These are phyloP conservation scores for Amiota communis DNA, from an alignment of 2,888 invertebrate genomes.

Conservation along the genomic window DNA sequence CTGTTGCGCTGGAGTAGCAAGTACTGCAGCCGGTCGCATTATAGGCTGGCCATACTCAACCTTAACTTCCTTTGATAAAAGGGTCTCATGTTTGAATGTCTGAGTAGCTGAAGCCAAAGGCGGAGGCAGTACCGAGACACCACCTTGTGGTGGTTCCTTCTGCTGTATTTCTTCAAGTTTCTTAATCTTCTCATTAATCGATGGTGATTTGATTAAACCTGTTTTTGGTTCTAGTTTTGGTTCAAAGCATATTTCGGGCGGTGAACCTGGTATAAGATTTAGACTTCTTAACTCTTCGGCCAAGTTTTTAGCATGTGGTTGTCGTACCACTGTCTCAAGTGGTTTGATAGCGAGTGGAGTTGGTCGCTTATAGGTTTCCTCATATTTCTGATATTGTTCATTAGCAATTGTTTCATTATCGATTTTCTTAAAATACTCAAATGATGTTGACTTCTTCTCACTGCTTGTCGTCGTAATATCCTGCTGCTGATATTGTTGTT, in stretches of 20 bases:
- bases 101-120: constrained; percentile 50
- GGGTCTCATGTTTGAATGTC: constrained; percentile 61
- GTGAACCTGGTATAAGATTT: constrained; percentile 79
- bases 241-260: constrained; percentile 80
- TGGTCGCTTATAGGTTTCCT: constrained; percentile 43
- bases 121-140: constrained; percentile 74
- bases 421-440: constrained; percentile 80
- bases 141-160: constrained; percentile 76
- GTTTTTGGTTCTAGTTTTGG: constrained; percentile 73
- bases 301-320: constrained; percentile 53
- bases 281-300: constrained; percentile 73
- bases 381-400: constrained; percentile 47
- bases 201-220: constrained; percentile 67
- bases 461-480: constrained; percentile 63
- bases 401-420: constrained; percentile 56
- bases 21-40: constrained; percentile 69
- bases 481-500: constrained; percentile 43
- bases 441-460: constrained; percentile 79
- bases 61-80: constrained; percentile 63
- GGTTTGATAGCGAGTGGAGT: constrained; percentile 50
- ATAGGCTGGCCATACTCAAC: constrained; percentile 70
- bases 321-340: constrained; percentile 49
- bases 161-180: constrained; percentile 77
- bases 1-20: constrained; percentile 63
- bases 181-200: constrained; percentile 77